phyloP scores from a whole-genome alignment of 64 coral and sea anemone genomes.

The Porites lutea region DNA sequence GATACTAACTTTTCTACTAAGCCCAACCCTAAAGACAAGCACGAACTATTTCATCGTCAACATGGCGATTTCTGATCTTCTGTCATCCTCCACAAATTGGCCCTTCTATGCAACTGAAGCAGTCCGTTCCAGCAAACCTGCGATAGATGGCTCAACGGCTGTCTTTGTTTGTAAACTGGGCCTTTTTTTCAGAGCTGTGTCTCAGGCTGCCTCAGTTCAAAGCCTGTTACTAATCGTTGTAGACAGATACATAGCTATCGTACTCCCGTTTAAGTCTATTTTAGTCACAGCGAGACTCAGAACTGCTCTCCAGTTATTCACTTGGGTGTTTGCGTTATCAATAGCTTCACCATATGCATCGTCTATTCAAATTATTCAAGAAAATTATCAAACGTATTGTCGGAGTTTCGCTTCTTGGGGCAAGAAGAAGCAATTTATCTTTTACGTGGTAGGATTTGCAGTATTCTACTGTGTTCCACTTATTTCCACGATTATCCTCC shows the following conservation, averaged over 20 bases:
- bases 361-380: background rate
- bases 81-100: background rate
- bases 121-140: background rate
- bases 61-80: conserved; percentile 6
- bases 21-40: background rate
- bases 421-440: background rate
- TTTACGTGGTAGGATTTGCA: background rate
- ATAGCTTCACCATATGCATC: background rate
- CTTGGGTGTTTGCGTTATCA: background rate
- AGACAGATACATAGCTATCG: conserved; percentile 23
- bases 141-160: background rate
- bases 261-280: conserved; percentile 1
- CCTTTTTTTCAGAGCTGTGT: background rate
- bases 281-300: background rate
- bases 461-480: background rate
- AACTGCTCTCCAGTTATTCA: background rate
- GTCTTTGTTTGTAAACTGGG: conserved; percentile 5
- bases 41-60: conserved; percentile 33
- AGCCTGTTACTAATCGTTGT: conserved; percentile 4
- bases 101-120: conserved; percentile 13
- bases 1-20: background rate
- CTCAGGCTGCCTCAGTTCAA: conserved; percentile 10
- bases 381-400: background rate
- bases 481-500: background rate
- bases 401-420: background rate